Base-by-base conservation (phyloP, 2,888 invertebrate species). In the Nymphalis urticae region DNA sequence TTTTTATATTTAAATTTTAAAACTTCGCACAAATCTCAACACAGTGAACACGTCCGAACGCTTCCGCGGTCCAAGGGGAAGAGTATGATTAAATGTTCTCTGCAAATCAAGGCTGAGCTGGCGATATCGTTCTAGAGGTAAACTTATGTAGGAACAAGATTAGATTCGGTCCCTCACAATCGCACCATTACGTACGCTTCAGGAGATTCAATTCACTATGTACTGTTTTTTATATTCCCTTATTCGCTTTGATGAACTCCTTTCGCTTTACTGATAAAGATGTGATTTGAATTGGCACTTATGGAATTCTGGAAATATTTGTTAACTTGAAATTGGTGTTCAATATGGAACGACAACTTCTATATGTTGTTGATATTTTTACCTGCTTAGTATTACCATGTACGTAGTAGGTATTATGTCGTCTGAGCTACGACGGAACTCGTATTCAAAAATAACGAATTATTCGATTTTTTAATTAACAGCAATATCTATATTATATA, bases 131-230 rank as follows among this genome's bases (percentile, higher is more conserved):
- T 64, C 54, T 56, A 50, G 50, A 66, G 63, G 66, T 58, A 48
- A 61, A 64, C 53, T 48, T 63, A 54, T 62, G 47, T 24, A 66
- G 66, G 66, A 72, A 64, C 64, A 56, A 68, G 62, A 69, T 71
- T 71, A 66, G 83, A 81, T 88, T 86, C 79, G 76, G 77, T 70
- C 77, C 79, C 79, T 78, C 79, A 84, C 83, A 87, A 86, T 85
- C 79, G 81, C 75, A 78, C 75, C 80, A 82, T 87, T 85, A 84
- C 78, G 76, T 64, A 73, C 80, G 80, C 83, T 79, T 75, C 78
- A 73, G 75, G 78, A 81, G 79, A 84, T 84, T 82, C 80, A 72
- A 85, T 84, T 82, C 79, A 72, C 76, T 79, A 64, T 54, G 65
- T 65, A 72, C 72, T 75, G 68, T 76, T 77, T 73, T 79, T 77